Evolutionary conservation across 2,113 vertebrate genomes (phyloP), one percentile per base, ranked within the genome.

Genomic region (Alaudala cheleensis): DNA sequence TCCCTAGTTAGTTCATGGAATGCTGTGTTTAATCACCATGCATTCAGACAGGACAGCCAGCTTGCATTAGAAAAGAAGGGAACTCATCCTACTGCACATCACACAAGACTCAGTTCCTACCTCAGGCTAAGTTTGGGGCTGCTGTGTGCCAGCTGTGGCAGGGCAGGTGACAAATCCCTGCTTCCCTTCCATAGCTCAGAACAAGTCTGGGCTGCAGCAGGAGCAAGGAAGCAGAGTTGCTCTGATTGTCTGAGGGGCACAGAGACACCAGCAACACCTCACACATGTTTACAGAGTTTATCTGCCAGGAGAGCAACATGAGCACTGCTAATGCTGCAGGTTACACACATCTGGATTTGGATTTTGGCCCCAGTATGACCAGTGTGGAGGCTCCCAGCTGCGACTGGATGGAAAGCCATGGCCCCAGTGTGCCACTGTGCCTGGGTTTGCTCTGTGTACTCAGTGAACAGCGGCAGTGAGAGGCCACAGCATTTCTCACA

Each of bases 331-430:
- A 37, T 21, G 22, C 5, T 25, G 39, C 60, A 23, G 1, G 7
- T 33, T 14, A n/a, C 24, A 61, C 14, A 42, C 14, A 14, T 1
- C 12, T 0, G 21, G 20, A 33, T 85, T 60, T 40, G 29, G 77
- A 25, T 70, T 81, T n/a, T 37, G 72, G 45, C 61, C 16, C 16
- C 53, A 21, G 2, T 19, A 5, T 29, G n/a, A n/a, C 14, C 39
- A 21, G 11, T 3, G 6, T 1, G 49, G n/a, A 53, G 37, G 15
- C 9, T 33, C 44, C 42, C 47, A 53, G 0, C 16, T 34, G 31
- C 11, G 14, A 12, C 26, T 26, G 54, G 28, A 37, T 45, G 33
- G n/a, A 62, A 57, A 16, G 3, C 44, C 56, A 39, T 3, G 19
- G 53, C 13, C n/a, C 23, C 66, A 49, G 34, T 0, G 40, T 39